Conservation (phyloP, 2,113 vertebrate genomes). For the Eretmochelys imbricata region DNA sequence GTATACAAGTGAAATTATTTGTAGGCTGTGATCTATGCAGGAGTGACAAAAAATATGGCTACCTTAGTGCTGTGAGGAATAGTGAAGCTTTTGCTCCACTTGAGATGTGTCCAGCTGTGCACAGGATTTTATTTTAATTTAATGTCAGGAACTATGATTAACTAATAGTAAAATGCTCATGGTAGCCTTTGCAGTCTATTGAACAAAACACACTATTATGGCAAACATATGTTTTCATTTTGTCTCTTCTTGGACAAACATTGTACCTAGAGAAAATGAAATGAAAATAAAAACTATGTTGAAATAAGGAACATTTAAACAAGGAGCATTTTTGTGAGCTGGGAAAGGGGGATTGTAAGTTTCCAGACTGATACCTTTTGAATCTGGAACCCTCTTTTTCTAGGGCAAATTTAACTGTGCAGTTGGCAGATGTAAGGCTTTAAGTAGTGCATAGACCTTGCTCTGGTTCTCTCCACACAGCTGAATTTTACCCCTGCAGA, state of each 20-base stretch:
- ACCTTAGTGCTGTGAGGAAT: neutral
- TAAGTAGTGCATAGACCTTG: neutral
- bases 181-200: neutral
- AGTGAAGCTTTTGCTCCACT: neutral
- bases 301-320: neutral
- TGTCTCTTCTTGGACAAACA: neutral
- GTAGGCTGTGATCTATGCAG: neutral
- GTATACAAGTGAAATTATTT: neutral
- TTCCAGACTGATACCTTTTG: neutral
- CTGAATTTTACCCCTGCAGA: neutral
- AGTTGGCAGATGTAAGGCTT: neutral
- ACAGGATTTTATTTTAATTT: neutral
- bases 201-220: neutral
- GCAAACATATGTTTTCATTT: rapidly evolving
- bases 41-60: neutral
- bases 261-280: neutral
- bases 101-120: rapidly evolving
- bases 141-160: neutral
- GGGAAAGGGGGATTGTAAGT: neutral
- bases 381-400: neutral
- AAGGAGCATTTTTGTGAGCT: rapidly evolving
- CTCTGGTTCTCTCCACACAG: neutral
- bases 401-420: neutral
- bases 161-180: neutral
- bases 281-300: neutral